Evolutionary conservation across 2,797 vertebrate genomes (phyloP).

Genomic region (Chrosomus eos): DNA sequence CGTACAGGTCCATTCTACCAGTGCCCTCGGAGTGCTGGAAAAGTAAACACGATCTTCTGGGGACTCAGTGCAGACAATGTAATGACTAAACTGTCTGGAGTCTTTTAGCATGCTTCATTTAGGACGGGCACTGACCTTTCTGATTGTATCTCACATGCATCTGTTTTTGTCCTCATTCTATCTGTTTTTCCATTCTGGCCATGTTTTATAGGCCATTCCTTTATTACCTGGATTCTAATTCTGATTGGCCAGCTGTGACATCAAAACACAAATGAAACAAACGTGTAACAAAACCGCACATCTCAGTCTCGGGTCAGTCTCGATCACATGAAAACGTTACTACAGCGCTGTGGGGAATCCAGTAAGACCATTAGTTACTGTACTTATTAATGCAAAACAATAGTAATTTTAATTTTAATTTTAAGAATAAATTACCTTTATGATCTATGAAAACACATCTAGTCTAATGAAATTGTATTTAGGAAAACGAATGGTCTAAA

Average conservation of each 20-base stretch:
- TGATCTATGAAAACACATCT: too few relatives aligned
- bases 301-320: too few relatives aligned
- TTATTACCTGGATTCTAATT: conserved; percentile 6
- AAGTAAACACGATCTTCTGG: conserved; percentile 43
- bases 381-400: too few relatives aligned
- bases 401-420: too few relatives aligned
- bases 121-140: conserved; percentile 24
- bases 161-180: background rate
- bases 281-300: too few relatives aligned
- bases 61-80: conserved; percentile 31
- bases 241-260: background rate
- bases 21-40: conserved; percentile 40
- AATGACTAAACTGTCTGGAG: conserved; percentile 27
- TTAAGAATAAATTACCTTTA: too few relatives aligned
- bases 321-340: too few relatives aligned
- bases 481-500: too few relatives aligned
- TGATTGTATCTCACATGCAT: background rate
- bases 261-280: too few relatives aligned
- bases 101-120: conserved; percentile 24
- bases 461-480: too few relatives aligned
- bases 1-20: conserved; percentile 20
- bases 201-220: background rate
- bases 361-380: too few relatives aligned
- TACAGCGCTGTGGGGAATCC: too few relatives aligned
- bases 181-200: conserved; percentile 16